These are phyloP conservation scores for Carduelis carduelis DNA, from an alignment of 2,797 vertebrate species.

Conservation along the genomic window DNA sequence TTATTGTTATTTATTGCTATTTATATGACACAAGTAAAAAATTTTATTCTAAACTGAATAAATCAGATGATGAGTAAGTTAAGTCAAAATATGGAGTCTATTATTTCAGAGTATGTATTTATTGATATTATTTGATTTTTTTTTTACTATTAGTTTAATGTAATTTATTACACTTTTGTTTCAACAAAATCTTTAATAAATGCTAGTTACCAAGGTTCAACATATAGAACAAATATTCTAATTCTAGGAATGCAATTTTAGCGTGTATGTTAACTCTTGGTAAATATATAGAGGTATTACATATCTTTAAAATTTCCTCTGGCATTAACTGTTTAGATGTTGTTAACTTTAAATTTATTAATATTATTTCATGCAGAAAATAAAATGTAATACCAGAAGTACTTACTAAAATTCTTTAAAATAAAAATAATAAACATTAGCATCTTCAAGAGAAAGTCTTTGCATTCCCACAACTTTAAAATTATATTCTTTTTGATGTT, in stretches of 20 bases:
- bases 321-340: background rate
- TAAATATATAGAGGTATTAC: background rate
- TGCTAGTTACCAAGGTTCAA: background rate
- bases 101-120: background rate
- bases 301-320: background rate
- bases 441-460: background rate
- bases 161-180: background rate
- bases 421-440: background rate
- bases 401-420: background rate
- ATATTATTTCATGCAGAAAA: background rate
- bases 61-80: background rate
- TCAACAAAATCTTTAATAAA: background rate
- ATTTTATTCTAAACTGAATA: background rate
- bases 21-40: background rate
- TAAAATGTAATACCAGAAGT: background rate
- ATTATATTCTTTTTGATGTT: background rate
- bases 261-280: accelerated
- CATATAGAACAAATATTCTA: background rate
- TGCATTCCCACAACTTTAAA: background rate
- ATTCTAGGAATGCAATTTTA: background rate
- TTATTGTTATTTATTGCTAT: background rate
- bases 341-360: background rate
- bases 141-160: background rate
- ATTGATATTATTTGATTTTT: background rate
- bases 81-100: background rate